Evolutionary conservation across 2,888 invertebrate species (phyloP), one percentile per base, ranked within the genome.

Genomic region (Macaria liturata): DNA sequence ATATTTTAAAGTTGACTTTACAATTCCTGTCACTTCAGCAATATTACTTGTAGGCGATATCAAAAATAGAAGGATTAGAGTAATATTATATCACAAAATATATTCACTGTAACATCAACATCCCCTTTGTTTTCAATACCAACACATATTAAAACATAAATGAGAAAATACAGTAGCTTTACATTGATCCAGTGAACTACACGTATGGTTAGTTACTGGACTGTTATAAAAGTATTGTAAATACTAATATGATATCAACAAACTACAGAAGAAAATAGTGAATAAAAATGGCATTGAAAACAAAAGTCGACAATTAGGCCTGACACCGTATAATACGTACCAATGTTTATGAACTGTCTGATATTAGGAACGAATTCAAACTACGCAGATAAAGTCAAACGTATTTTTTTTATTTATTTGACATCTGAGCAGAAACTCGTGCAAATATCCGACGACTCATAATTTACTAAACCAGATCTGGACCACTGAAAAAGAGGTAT

Each of bases 51-150:
- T 85, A 87, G 88, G 88, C 88, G 84, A 84, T 91, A 91, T 91
- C 91, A 91, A 91, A 91, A 91, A 91, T 91, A 91, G 88, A 89
- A 89, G 88, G 88, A 81, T 88, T 86, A 90, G 80, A 88, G 84
- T 88, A 80, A 87, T 87, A 88, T 84, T 51, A 89, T 89, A 91
- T 91, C 90, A 91, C 89, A 91, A 91, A 91, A 91, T 91, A 91
- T 89, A 91, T 91, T 88, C 86, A 89, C 88, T 86, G 87, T 85
- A 83, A 81, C 78, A 82, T 83, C 80, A 75, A 81, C 66, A 78
- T 74, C 37, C 71, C 77, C 72, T 84, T 81, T 84, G 86, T 87
- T 88, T 88, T 84, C 88, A 87, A 88, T 86, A 83, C 85, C 88
- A 83, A 74, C 1, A 20, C 1, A 1, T 20, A 20, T 20, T 20